Conservation (phyloP, 2,113 vertebrate species). For the Phalacrocorax carbo region DNA sequence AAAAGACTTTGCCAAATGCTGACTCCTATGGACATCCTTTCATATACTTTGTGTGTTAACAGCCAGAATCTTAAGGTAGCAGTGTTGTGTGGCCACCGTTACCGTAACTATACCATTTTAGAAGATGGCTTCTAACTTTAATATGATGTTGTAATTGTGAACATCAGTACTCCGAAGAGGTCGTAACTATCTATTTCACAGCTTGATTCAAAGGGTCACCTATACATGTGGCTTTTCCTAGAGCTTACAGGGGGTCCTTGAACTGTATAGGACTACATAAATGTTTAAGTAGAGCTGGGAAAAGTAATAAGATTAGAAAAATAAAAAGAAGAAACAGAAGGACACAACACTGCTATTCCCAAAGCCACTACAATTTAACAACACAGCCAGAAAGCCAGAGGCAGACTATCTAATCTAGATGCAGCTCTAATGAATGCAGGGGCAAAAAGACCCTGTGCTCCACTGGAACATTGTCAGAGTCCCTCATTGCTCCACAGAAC, state of each 20-base stretch:
- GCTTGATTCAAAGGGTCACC: neutral
- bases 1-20: neutral
- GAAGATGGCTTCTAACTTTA: neutral
- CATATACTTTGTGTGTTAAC: neutral
- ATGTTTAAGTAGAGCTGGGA: neutral
- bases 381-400: neutral
- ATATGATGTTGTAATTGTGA: neutral
- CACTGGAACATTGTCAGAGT: neutral
- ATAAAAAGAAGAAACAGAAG: neutral
- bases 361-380: neutral
- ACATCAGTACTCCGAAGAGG: neutral
- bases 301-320: neutral
- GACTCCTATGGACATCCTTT: neutral
- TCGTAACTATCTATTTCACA: neutral
- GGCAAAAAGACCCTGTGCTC: neutral
- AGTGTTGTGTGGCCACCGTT: neutral
- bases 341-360: neutral
- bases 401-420: neutral
- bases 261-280: neutral
- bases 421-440: neutral
- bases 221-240: neutral
- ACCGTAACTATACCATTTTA: fast-evolving
- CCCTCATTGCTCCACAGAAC: neutral
- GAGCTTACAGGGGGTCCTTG: neutral
- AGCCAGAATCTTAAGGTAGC: neutral